Evolutionary conservation across 2,888 invertebrate genomes (phyloP).

Genomic region (Zaprionus bogoriensis): DNA sequence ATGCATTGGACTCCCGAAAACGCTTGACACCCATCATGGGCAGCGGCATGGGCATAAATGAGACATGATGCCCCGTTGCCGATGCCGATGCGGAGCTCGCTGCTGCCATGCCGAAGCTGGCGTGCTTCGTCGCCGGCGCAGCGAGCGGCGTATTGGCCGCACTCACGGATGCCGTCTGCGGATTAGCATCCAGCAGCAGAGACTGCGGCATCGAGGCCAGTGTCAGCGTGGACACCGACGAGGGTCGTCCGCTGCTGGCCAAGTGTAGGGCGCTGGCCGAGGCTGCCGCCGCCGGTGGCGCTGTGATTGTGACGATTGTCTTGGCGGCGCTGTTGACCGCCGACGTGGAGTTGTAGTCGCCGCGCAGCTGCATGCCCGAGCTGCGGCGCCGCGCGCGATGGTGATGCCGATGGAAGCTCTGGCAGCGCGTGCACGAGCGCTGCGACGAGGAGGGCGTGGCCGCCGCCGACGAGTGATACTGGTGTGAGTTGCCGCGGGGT

Average conservation of each 20-base stretch:
- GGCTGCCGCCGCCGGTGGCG: slow-evolving; percentile 65
- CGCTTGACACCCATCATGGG: slow-evolving; percentile 52
- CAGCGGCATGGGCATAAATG: slow-evolving; percentile 63
- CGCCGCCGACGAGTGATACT: slow-evolving; percentile 63
- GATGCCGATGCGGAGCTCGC: slow-evolving; percentile 49
- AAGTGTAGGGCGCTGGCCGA: slow-evolving; percentile 51
- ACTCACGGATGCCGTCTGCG: slow-evolving; percentile 51
- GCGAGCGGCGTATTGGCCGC: slow-evolving; percentile 63
- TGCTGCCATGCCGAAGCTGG: slow-evolving; percentile 78
- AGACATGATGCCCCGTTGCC: slow-evolving; percentile 72
- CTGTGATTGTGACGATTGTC: slow-evolving; percentile 74
- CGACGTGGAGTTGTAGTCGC: slow-evolving; percentile 65
- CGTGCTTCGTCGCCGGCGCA: slow-evolving; percentile 72
- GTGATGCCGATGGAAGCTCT: slow-evolving; percentile 82
- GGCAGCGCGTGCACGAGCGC: slow-evolving; percentile 80
- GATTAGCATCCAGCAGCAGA: slow-evolving; percentile 51
- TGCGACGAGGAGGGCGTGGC: slow-evolving; percentile 70
- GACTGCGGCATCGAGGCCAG: slow-evolving; percentile 70
- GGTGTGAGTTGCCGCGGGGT: slow-evolving; percentile 57
- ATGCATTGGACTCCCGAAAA: slow-evolving; percentile 48
- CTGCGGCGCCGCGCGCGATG: slow-evolving; percentile 80
- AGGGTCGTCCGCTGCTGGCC: slow-evolving; percentile 45
- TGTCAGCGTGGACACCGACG: slow-evolving; percentile 69
- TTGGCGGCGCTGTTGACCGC: slow-evolving; percentile 67
- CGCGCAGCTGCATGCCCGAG: slow-evolving; percentile 67